phyloP scores from a whole-genome alignment of 1,140 invertebrate genomes.

The Bombus vancouverensis region DNA sequence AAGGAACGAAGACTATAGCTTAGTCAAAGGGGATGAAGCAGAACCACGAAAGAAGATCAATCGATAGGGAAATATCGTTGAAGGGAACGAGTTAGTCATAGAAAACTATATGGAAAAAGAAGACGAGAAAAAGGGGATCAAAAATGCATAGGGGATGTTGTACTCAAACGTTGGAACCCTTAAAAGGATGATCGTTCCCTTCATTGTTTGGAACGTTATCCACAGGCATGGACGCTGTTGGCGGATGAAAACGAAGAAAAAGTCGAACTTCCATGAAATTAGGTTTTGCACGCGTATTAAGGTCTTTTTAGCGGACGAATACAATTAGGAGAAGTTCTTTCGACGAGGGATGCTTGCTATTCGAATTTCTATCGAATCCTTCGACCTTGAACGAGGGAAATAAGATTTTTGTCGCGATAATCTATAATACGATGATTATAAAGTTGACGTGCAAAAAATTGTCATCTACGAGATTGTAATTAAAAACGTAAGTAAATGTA shows the following conservation, averaged over 20 bases:
- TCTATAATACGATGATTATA: too few relatives aligned
- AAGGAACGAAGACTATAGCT: conserved; percentile 33
- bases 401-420: not conserved
- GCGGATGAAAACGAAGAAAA: conserved; percentile 9
- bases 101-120: conserved; percentile 39
- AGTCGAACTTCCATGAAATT: conserved; percentile 4
- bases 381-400: not conserved
- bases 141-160: conserved; percentile 78
- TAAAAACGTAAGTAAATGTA: too few relatives aligned
- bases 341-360: not conserved
- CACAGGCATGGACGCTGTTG: conserved; percentile 3
- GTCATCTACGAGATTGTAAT: too few relatives aligned
- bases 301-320: not conserved
- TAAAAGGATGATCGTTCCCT: conserved; percentile 57
- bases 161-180: conserved; percentile 74
- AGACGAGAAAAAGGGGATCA: conserved; percentile 69
- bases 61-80: conserved; percentile 81
- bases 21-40: conserved; percentile 63
- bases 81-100: conserved; percentile 66
- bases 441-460: too few relatives aligned
- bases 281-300: not conserved
- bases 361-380: not conserved
- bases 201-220: conserved; percentile 52
- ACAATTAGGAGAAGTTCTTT: conserved; percentile 14
- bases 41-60: conserved; percentile 75